Evolutionary conservation across 1,140 invertebrate species (phyloP), one percentile per base, ranked within the genome.

Genomic region (Trichonephila inaurata): DNA sequence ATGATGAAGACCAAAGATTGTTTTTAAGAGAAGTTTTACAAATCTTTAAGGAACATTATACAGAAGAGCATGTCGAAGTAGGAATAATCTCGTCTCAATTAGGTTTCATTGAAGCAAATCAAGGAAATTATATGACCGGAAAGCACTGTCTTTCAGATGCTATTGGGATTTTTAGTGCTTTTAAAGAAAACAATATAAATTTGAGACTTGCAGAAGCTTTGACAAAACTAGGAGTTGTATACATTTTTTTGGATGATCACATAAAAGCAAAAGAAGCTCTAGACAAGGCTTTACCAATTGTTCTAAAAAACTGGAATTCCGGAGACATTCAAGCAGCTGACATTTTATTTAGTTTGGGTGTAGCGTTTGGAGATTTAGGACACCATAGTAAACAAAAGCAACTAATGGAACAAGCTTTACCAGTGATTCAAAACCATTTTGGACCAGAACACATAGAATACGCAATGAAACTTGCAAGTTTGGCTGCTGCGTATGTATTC

Each of bases 341-440:
- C 24, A 62, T 24, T 3, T 12, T 93, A 1, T 93, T 62, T 28
- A 62, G 61, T 28, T 58, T 93, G n/a, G 92, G 92, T 3, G 66
- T 93, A 5, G 92, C 92, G 7, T 89, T 19, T 51, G 92, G 92
- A 1, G 92, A 93, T 64, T 89, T 93, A 24, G 92, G 92, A 16
- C 28, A 89, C 18, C 60, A 93, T 24, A 16, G 81, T n/a, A 88
- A 64, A 64, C 92, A 93, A 64, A 33, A 72, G 19, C 51, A 93
- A 60, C 72, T 93, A n/a, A 7, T 93, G 7, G 92, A 93, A 64
- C 21, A 58, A 64, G 92, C 86, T 19, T 33, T 93, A 7, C 44
- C 85, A 1, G 58, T 28, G 0, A 72, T 88, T 24, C 51, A 93
- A 51, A 24, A 18, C 2, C 66, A 93, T 19, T 93, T 89, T 51